Conservation (phyloP, 2,888 invertebrate genomes). For the Sipha maydis region DNA sequence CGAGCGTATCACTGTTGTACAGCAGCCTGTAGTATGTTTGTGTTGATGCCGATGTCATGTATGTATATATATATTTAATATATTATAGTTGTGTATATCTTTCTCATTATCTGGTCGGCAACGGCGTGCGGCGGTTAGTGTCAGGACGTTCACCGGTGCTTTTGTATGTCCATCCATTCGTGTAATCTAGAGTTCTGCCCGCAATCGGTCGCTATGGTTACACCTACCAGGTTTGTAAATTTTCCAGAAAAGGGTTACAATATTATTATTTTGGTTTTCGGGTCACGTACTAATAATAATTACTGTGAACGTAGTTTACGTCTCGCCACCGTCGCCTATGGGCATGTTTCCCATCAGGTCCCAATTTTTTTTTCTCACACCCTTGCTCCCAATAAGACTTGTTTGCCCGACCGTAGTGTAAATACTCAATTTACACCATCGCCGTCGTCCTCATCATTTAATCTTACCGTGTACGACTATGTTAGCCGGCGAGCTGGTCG, state of each 20-base stretch:
- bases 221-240: not conserved
- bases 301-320: conserved; percentile 22
- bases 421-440: not conserved
- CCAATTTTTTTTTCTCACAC: not conserved
- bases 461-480: conserved; percentile 77
- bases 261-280: conserved; percentile 57
- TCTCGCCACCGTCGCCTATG: not conserved
- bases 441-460: not conserved
- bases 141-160: conserved; percentile 32
- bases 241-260: conserved; percentile 57
- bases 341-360: conserved; percentile 28
- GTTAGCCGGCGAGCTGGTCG: conserved; percentile 76
- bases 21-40: not conserved
- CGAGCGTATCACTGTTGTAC: not conserved
- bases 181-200: conserved; percentile 26
- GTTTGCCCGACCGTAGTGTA: not conserved
- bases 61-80: too few species aligned
- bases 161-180: conserved; percentile 44
- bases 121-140: not conserved
- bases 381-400: not conserved
- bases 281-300: conserved; percentile 60
- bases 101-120: conserved; percentile 21
- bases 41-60: not conserved
- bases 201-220: conserved; percentile 46
- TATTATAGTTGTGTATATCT: not conserved